Conservation (phyloP, 2,797 vertebrate genomes). For the Xenops minutus region DNA sequence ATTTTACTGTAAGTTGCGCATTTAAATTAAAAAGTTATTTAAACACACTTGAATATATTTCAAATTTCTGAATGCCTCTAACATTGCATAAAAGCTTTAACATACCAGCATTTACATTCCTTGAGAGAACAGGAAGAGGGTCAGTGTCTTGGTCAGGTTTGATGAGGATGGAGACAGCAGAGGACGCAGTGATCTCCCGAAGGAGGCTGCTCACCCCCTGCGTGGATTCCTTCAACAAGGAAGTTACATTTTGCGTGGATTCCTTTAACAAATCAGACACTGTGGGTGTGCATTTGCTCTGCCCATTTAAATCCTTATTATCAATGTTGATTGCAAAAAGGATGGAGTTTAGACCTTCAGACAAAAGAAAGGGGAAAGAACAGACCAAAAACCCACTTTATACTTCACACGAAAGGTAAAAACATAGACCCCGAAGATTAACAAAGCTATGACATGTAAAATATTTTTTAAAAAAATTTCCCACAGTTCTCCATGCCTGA, state of each 20-base stretch:
- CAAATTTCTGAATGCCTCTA: background rate
- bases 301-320: slow-evolving; percentile 94
- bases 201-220: slow-evolving; percentile 95
- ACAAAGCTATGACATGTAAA: background rate
- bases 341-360: slow-evolving; percentile 93
- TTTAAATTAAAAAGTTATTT: background rate
- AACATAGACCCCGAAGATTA: background rate
- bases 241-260: slow-evolving; percentile 94
- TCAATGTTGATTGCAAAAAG: slow-evolving; percentile 98
- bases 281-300: slow-evolving; percentile 78
- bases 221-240: slow-evolving; percentile 91
- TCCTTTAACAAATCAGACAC: slow-evolving; percentile 93
- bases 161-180: slow-evolving; percentile 88
- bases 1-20: background rate
- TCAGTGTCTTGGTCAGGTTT: slow-evolving; percentile 83
- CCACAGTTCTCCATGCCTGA: background rate
- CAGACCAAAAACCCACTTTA: background rate
- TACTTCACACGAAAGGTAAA: background rate
- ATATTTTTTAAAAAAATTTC: background rate
- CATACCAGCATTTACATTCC: slow-evolving; percentile 64
- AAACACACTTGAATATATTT: background rate
- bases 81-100: background rate
- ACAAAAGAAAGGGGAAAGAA: background rate
- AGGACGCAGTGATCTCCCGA: slow-evolving; percentile 90
- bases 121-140: slow-evolving; percentile 86